Conservation (phyloP, 2,888 invertebrate species). For the Philaethria dido region DNA sequence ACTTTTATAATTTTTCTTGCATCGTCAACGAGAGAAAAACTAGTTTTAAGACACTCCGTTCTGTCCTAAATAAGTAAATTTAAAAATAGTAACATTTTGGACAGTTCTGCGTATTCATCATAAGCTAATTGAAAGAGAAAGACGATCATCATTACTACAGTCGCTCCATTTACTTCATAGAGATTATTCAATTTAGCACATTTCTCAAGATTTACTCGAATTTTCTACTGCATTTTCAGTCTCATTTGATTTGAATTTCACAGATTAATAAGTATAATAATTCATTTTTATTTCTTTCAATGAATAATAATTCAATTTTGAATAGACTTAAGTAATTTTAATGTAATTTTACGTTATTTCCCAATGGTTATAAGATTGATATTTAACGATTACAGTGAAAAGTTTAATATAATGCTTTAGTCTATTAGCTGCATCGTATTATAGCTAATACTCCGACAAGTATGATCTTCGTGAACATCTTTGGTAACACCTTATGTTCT, state of each 20-base stretch:
- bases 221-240: constrained; percentile 1
- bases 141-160: neutral
- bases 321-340: neutral
- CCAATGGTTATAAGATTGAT: no score
- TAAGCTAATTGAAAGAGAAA: neutral
- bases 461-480: no score
- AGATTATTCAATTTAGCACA: constrained; percentile 1
- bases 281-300: neutral
- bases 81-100: neutral
- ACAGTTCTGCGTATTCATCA: neutral
- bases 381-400: no score
- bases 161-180: constrained; percentile 9
- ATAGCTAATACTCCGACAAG: no score
- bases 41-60: no score
- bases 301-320: neutral
- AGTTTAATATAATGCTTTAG: no score
- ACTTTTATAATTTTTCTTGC: no score
- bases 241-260: neutral
- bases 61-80: no score
- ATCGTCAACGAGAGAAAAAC: no score
- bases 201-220: neutral
- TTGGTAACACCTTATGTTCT: no score
- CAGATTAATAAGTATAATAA: neutral
- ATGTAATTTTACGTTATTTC: neutral
- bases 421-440: no score